Evolutionary conservation across 2,888 invertebrate species (phyloP).

Genomic region (Eupithecia dodoneata): DNA sequence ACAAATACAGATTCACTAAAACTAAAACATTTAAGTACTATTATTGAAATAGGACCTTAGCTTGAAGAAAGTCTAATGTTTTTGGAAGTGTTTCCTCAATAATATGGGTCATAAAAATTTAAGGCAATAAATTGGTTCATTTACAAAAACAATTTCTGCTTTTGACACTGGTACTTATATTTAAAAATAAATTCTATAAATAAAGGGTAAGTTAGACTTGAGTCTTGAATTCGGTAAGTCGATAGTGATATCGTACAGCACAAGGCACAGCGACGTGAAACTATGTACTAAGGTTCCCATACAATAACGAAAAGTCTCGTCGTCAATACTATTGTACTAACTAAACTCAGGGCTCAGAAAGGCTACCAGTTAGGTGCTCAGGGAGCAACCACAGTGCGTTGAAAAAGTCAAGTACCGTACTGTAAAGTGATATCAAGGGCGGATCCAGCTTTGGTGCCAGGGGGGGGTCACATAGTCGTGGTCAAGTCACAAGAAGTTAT

Average conservation of each 20-base stretch:
- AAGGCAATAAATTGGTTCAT: not conserved
- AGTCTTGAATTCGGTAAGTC: not conserved
- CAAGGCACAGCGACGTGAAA: too few relatives aligned
- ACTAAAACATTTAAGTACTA: not conserved
- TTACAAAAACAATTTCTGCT: too few relatives aligned
- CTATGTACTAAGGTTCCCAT: not conserved
- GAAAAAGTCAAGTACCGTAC: not conserved
- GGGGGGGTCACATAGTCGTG: too few relatives aligned
- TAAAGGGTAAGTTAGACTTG: not conserved
- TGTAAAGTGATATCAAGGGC: too few relatives aligned
- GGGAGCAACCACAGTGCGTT: too few relatives aligned
- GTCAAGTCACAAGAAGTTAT: too few relatives aligned
- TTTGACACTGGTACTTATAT: too few relatives aligned
- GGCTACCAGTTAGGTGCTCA: not conserved
- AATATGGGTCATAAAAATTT: not conserved
- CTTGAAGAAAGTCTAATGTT: not conserved
- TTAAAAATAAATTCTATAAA: not conserved
- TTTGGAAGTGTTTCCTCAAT: not conserved
- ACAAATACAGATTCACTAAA: not conserved
- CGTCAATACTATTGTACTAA: not conserved
- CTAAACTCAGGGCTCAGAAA: not conserved
- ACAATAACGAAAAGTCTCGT: not conserved
- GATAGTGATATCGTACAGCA: too few relatives aligned
- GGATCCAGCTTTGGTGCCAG: too few relatives aligned
- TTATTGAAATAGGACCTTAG: not conserved